Evolutionary conservation across 1,140 invertebrate species (phyloP), one percentile per base, ranked within the genome.

Genomic region (Polypedilum vanderplanki): DNA sequence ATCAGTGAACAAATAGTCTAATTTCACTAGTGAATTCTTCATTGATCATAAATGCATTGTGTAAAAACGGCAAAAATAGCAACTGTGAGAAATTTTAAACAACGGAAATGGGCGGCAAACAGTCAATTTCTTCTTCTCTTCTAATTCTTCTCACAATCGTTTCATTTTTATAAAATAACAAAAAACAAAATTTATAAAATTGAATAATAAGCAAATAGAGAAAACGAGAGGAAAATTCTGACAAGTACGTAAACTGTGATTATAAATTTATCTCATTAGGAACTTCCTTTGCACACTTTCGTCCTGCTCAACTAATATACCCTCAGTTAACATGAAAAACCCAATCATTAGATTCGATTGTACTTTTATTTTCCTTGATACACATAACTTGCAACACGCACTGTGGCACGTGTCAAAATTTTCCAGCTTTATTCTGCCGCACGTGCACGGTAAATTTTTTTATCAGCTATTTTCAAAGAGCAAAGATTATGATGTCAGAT

Each of bases 401-500:
- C n/a, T 22, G 9, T 7, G 65, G 9, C 65, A 70, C 65, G 65
- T 70, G 65, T 18, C 15, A n/a, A 22, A 70, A 70, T 70, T 70
- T 70, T 70, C 65, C 65, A 18, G 65, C 65, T 20, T 70, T 70
- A n/a, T n/a, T 70, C 17, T 22, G 17, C 10, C 7, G 65, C 65
- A 70, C 65, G 65, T 70, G 65, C 5, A 9, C 9, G 65, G 15
- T n/a, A 18, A 20, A 20, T 18, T 70, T 70, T 70, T 70, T 70
- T 70, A 70, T 70, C 65, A 22, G 18, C 17, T 20, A 22, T 70
- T 18, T 18, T 70, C 20, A 22, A 22, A 18, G 10, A 70, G 20
- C 18, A 70, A 70, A 70, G 65, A 70, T 70, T 70, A 20, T 18
- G 65, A 18, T 70, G 65, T 70, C 65, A 70, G 65, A 70, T 70